Evolutionary conservation across 2,113 vertebrate species (phyloP), one percentile per base, ranked within the genome.

Genomic region (Mastomys coucha): DNA sequence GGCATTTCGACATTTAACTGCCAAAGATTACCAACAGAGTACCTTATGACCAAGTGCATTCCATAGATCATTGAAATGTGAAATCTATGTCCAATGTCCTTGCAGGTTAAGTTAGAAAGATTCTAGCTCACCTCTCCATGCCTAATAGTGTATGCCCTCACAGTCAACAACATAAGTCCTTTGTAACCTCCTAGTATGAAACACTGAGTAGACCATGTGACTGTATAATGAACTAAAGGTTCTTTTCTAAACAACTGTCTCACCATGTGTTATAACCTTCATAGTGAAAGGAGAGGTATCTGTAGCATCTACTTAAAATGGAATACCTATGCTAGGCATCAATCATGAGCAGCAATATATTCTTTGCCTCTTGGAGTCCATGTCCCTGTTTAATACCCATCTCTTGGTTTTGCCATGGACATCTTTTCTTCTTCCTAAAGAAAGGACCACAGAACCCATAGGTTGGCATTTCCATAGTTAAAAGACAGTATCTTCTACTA

Each of bases 1-100:
- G 28, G 87, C 36, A 84, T 94, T 63, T 22, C 11, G 39, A 73
- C 33, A 88, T 90, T 91, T 86, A 95, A 53, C 65, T 69, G 11
- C n/a, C 12, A 80, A 91, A 87, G 19, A 89, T 70, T 84, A 77
- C 26, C 33, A 91, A 45, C 5, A 17, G 1, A 58, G 42, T 75
- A 72, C 82, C 33, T 87, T 31, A 84, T 36, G 42, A 42, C 4
- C 36, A 92, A 75, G 22, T 39, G 60, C 24, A 88, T 70, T 91
- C 9, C 78, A 90, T 1, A 94, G 67, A 72, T 7, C 3, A 86
- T 67, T 60, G 73, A 76, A 78, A 2, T 51, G 0, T 89, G 10
- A 91, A 4, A 93, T 73, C 26, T 75, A 1, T 4, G 63, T 39
- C 36, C 14, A 13, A 11, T 31, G 12, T 88, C 26, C 9, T 39